Evolutionary conservation across 2,113 vertebrate species (phyloP).

Genomic region (Sander lucioperca): DNA sequence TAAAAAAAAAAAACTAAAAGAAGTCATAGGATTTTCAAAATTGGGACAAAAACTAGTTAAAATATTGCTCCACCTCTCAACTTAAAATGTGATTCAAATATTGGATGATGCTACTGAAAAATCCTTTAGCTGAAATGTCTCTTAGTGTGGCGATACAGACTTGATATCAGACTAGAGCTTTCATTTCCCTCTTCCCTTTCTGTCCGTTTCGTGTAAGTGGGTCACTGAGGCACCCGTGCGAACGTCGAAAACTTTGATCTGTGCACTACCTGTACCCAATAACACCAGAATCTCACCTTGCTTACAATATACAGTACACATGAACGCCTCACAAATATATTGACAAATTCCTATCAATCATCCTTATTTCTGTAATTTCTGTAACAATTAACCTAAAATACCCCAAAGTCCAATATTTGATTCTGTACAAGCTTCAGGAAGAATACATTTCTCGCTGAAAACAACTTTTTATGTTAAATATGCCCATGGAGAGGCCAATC

Average conservation of each 20-base stretch:
- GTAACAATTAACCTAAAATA: slow-evolving; percentile 57
- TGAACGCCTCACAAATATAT: slow-evolving; percentile 19
- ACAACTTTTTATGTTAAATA: slow-evolving; percentile 35
- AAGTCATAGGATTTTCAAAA: background rate
- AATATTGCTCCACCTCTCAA: slow-evolving; percentile 50
- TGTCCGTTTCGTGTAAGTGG: slow-evolving; percentile 44
- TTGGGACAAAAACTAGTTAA: background rate
- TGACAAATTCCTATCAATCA: slow-evolving; percentile 46
- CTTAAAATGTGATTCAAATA: slow-evolving; percentile 40
- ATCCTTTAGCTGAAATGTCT: slow-evolving; percentile 24
- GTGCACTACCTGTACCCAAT: slow-evolving; percentile 50
- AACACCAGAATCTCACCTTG: slow-evolving; percentile 38
- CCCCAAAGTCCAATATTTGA: slow-evolving; percentile 56
- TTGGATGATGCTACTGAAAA: slow-evolving; percentile 40
- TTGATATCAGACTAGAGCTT: slow-evolving; percentile 17
- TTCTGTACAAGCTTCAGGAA: slow-evolving; percentile 62
- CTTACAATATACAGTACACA: slow-evolving; percentile 44
- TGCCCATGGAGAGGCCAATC: slow-evolving; percentile 56
- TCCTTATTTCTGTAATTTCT: slow-evolving; percentile 45
- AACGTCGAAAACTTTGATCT: slow-evolving; percentile 69
- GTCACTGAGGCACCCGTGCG: slow-evolving; percentile 82
- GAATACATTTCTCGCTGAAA: slow-evolving; percentile 22
- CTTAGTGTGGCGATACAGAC: slow-evolving; percentile 3
- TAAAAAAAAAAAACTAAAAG: background rate
- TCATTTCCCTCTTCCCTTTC: slow-evolving; percentile 41